Evolutionary conservation across 2,797 vertebrate genomes (phyloP).

Genomic region (Sebastes paucispinis): DNA sequence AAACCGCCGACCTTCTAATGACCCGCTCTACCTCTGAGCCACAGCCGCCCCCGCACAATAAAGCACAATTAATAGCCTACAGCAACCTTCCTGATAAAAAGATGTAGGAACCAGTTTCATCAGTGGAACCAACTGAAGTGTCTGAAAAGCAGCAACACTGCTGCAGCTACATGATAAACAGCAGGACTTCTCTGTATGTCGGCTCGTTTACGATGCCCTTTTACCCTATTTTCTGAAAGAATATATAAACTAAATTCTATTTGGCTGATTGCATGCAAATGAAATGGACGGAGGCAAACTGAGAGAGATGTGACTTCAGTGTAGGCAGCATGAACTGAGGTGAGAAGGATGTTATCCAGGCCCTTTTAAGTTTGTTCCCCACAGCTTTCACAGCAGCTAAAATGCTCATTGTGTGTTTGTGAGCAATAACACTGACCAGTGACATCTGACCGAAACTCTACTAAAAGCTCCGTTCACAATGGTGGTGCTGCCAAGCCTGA

Average conservation of each 20-base stretch:
- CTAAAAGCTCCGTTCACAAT: not conserved
- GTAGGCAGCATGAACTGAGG: not conserved
- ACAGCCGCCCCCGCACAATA: no score
- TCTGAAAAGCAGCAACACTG: not conserved
- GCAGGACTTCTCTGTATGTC: not conserved
- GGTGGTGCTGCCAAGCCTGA: not conserved
- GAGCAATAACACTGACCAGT: not conserved
- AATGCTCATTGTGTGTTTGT: conserved; percentile 15
- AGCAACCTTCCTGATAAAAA: not conserved
- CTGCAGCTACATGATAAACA: not conserved
- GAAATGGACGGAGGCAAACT: not conserved
- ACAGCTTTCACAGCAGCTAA: not conserved
- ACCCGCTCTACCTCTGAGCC: no score
- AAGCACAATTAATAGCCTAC: not conserved
- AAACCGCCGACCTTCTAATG: no score
- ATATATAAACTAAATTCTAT: not conserved
- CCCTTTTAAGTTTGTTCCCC: not conserved
- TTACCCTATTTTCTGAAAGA: conserved; percentile 11
- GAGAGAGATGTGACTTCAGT: not conserved
- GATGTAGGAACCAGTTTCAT: not conserved
- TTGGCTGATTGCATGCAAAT: conserved; percentile 27
- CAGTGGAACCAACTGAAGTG: not conserved
- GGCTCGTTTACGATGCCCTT: conserved; percentile 4
- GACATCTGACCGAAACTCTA: not conserved
- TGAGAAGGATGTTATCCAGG: conserved; percentile 14